Percentiles rank a stretch among this genome's conserved stretches.
Evolutionary conservation across 2,888 invertebrate species (phyloP).

Genomic region (Chrysolina haemoptera): DNA sequence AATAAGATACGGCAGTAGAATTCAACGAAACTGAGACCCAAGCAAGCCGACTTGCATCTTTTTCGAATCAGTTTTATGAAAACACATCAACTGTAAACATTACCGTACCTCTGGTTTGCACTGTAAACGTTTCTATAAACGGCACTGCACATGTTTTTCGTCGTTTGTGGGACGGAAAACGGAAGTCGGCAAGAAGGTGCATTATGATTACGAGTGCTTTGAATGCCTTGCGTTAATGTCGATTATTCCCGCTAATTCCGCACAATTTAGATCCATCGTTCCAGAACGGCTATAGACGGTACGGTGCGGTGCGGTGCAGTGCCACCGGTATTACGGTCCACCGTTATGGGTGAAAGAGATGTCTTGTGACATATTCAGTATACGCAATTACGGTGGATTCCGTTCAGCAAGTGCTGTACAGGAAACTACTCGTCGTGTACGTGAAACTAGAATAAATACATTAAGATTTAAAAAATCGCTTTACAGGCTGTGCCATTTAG

Average conservation of each 20-base stretch:
- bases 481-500: no score
- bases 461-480: no score
- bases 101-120: conserved; percentile 1
- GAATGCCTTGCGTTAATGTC: not conserved
- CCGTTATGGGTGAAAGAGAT: conserved; percentile 16
- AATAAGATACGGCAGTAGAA: no score
- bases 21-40: no score
- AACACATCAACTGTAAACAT: no score
- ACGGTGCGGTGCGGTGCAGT: not conserved
- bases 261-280: conserved; percentile 6
- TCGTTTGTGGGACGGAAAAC: conserved; percentile 12
- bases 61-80: no score
- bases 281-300: conserved; percentile 6
- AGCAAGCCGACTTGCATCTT: no score
- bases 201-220: conserved; percentile 17
- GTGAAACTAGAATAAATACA: no score
- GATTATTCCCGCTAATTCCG: conserved; percentile 13
- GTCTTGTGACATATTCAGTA: not conserved
- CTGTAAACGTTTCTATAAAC: conserved; percentile 15
- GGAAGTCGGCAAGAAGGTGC: conserved; percentile 18
- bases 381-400: not conserved
- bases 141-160: conserved; percentile 9
- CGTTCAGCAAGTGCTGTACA: no score
- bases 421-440: no score
- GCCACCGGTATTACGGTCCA: conserved; percentile 22